These are phyloP conservation scores for Meiosimyza platycephala DNA, from an alignment of 2,888 invertebrate species.

Conservation along the genomic window DNA sequence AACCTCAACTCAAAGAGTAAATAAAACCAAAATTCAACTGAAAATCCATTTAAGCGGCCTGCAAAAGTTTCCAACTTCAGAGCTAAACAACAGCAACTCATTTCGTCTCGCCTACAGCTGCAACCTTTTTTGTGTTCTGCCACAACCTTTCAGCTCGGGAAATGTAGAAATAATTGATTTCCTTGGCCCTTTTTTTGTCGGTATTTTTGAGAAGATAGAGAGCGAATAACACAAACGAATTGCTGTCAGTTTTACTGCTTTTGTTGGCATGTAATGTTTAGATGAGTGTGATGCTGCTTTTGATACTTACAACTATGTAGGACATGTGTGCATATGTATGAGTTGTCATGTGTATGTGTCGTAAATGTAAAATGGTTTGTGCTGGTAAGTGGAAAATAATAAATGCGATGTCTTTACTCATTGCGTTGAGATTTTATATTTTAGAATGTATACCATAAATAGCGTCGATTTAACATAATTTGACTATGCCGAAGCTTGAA, in stretches of 20 bases:
- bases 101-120: no score
- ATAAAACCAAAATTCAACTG: conserved; percentile 4
- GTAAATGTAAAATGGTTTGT: neutral
- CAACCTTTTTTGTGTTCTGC: no score
- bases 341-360: neutral
- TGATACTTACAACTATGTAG: neutral
- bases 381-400: neutral
- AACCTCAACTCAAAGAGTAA: neutral
- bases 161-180: conserved; percentile 32
- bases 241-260: conserved; percentile 13
- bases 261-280: neutral
- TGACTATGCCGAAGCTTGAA: no score
- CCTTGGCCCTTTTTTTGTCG: conserved; percentile 6
- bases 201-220: neutral
- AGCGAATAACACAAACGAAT: neutral
- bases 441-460: no score
- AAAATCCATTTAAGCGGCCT: conserved; percentile 13
- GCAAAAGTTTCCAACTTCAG: neutral
- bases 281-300: neutral
- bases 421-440: neutral
- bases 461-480: no score
- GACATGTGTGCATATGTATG: neutral
- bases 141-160: neutral
- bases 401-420: conserved; percentile 4
- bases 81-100: neutral